phyloP scores from a whole-genome alignment of 2,888 invertebrate species.

The Calliphora vomitoria region DNA sequence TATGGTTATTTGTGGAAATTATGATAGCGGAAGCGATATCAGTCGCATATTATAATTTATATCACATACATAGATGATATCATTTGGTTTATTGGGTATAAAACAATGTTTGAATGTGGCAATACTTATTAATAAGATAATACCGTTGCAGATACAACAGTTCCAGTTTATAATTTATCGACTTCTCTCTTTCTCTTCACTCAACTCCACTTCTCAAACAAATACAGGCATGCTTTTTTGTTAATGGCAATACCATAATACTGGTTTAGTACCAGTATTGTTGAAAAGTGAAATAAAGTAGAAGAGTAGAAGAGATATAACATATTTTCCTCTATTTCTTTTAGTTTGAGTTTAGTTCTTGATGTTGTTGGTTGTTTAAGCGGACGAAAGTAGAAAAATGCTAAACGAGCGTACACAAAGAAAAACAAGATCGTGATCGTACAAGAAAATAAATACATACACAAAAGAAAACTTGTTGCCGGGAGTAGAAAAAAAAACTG shows the following conservation, averaged over 20 bases:
- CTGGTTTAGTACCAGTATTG: slow-evolving; percentile 28
- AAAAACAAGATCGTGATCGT: slow-evolving; percentile 58
- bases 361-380: slow-evolving; percentile 57
- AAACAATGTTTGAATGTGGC: not conserved
- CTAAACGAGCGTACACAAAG: not conserved
- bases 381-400: slow-evolving; percentile 28
- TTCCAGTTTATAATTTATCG: not conserved
- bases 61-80: too few species aligned
- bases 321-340: slow-evolving; percentile 54
- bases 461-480: slow-evolving; percentile 58
- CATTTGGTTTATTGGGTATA: not conserved
- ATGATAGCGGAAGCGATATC: too few species aligned
- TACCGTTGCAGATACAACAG: not conserved
- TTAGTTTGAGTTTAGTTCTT: slow-evolving; percentile 65
- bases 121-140: not conserved
- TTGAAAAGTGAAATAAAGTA: slow-evolving; percentile 25
- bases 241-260: slow-evolving; percentile 11
- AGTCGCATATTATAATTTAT: too few species aligned
- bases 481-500: slow-evolving; percentile 29
- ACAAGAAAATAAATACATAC: slow-evolving; percentile 32
- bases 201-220: not conserved
- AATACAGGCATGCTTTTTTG: not conserved
- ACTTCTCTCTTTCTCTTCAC: not conserved
- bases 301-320: slow-evolving; percentile 51
- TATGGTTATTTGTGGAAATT: too few species aligned